Evolutionary conservation across 2,113 vertebrate genomes (phyloP).

Genomic region (Carassius carassius): DNA sequence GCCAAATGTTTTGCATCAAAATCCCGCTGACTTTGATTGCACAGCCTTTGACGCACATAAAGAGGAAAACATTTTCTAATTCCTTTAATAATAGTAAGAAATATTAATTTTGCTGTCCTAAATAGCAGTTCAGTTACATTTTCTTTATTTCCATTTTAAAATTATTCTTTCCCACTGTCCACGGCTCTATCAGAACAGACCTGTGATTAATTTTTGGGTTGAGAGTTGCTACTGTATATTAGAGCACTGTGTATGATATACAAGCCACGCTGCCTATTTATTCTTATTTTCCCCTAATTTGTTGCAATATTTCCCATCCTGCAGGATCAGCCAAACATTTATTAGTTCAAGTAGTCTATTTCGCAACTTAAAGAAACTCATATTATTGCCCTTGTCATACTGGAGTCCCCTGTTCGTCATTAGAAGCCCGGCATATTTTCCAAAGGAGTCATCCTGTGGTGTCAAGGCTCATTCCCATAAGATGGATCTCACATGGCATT

Average conservation of each 20-base stretch:
- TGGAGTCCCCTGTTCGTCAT: constrained; percentile 53
- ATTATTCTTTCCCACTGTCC: background rate
- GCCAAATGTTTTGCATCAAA: background rate
- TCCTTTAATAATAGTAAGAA: background rate
- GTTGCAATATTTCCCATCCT: constrained; percentile 39
- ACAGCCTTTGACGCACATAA: background rate
- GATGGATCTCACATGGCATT: constrained; percentile 56
- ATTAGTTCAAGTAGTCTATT: constrained; percentile 47
- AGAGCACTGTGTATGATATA: background rate
- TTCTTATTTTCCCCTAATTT: constrained; percentile 36
- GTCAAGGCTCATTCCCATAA: constrained; percentile 60
- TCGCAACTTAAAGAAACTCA: constrained; percentile 43
- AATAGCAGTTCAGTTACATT: background rate
- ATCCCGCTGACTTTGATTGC: background rate
- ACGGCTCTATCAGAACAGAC: background rate
- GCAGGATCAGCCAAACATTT: constrained; percentile 42
- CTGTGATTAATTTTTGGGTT: background rate
- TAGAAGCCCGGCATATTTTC: constrained; percentile 68
- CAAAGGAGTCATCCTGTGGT: constrained; percentile 67
- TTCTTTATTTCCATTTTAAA: background rate
- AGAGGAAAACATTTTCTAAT: background rate
- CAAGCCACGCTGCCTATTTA: constrained; percentile 28
- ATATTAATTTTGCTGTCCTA: background rate
- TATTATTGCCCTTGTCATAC: constrained; percentile 48
- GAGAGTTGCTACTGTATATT: background rate